Evolutionary conservation across 2,797 vertebrate genomes (phyloP), one percentile per base, ranked within the genome.

Genomic region (Arctocebus calabarensis): DNA sequence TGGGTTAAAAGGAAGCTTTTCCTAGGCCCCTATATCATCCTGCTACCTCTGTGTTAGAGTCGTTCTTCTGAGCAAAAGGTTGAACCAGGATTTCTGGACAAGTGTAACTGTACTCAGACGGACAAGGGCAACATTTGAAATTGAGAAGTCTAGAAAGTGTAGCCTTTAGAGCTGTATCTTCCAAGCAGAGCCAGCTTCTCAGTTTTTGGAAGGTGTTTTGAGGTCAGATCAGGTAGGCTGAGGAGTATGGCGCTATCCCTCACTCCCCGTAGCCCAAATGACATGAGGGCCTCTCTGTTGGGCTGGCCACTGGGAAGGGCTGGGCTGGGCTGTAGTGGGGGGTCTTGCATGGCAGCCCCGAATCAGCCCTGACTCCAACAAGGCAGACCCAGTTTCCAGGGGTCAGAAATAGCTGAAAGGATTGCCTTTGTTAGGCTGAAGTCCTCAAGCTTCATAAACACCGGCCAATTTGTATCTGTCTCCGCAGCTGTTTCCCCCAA

Each of bases 401-500:
- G n/a, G 1, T 82, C 34, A 61, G 84, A 68, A 57, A 27, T 25
- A 25, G n/a, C 84, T 17, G 45, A 88, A 88, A 93, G 79, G 75
- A 62, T 37, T 37, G 3, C 62, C 40, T 75, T 59, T 82, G 27
- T 68, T 70, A 61, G 45, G 23, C n/a, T 27, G 66, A 88, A 87
- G 61, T 91, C 62, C 34, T 75, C 55, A 74, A 22, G 66, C 29
- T 85, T 86, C 71, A 32, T 0, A 0, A 89, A 77, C 59, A 19
- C 37, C 55, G 27, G 79, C 32, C 66, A 70, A 45, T 74, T 32
- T 83, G n/a, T 94, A 32, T 84, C 68, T 96, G 86, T 95, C 90
- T 94, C 97, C 97, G 71, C 97, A 99, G 99, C 98, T 70, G 96
- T 98, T 90, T 99, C 99, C 71, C 99, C 99, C 22, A 98, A 98